Percentiles rank a stretch among this genome's conserved stretches.
These are phyloP conservation scores for Notothenia coriiceps DNA, from an alignment of 2,113 vertebrate species.

Conservation along the genomic window DNA sequence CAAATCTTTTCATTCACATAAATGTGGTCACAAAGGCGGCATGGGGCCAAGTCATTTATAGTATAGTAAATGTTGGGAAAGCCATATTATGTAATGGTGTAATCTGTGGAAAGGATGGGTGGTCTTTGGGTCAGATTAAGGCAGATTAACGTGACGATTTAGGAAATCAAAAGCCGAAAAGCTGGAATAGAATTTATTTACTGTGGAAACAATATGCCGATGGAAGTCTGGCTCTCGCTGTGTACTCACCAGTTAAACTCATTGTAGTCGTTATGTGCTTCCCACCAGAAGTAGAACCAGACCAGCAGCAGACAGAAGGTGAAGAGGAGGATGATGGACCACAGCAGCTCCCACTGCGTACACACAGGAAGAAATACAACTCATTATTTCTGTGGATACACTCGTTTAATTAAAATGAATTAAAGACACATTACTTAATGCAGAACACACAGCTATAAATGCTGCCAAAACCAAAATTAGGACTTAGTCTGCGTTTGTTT, in stretches of 20 bases:
- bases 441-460: background rate
- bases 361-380: background rate
- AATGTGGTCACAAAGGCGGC: background rate
- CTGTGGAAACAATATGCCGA: constrained; percentile 28
- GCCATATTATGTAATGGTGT: constrained; percentile 36
- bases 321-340: constrained; percentile 92
- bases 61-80: constrained; percentile 23
- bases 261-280: constrained; percentile 95
- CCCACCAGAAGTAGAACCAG: constrained; percentile 99
- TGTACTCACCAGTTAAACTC: constrained; percentile 97
- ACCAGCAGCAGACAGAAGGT: constrained; percentile 92
- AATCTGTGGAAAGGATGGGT: constrained; percentile 46
- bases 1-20: constrained; percentile 13
- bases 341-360: constrained; percentile 94
- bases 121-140: constrained; percentile 63
- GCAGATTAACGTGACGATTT: constrained; percentile 49
- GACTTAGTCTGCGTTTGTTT: background rate
- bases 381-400: background rate
- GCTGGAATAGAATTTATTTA: constrained; percentile 10
- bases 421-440: background rate
- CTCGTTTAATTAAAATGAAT: background rate
- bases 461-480: background rate
- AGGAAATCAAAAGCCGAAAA: constrained; percentile 20
- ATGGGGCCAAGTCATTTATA: background rate
- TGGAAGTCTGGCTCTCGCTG: background rate